phyloP scores from a whole-genome alignment of 2,888 invertebrate species.

The Plebejus anna region DNA sequence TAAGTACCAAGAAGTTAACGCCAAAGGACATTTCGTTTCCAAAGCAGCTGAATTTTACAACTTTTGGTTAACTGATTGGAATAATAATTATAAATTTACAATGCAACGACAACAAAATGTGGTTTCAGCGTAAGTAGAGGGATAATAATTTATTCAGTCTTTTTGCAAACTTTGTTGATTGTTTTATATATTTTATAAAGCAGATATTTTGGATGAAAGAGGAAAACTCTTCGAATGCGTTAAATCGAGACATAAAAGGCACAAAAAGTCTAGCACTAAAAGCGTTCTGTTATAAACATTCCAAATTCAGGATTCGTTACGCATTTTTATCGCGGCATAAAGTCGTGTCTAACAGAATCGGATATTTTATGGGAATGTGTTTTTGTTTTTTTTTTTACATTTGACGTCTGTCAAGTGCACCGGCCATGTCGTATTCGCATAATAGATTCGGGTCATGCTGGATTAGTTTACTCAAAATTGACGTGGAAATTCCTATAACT shows the following conservation, averaged over 20 bases:
- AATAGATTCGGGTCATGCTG: slow-evolving; percentile 4
- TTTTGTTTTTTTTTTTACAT: slow-evolving; percentile 18
- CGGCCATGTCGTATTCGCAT: slow-evolving; percentile 21
- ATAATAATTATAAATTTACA: too few species aligned
- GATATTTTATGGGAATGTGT: slow-evolving; percentile 28
- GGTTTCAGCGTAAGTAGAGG: not conserved
- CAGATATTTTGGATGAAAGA: not conserved
- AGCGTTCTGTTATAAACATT: slow-evolving; percentile 20
- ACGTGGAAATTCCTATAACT: not conserved
- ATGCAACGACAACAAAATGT: not conserved
- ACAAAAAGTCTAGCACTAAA: slow-evolving; percentile 15
- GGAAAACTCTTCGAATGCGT: not conserved
- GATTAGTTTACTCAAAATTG: not conserved
- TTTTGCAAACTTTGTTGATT: not conserved
- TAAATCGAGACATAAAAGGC: not conserved
- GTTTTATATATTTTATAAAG: not conserved
- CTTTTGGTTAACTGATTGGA: not conserved
- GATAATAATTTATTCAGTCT: not conserved
- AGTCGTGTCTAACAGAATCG: slow-evolving; percentile 27
- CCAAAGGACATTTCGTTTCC: not conserved
- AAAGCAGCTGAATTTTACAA: not conserved
- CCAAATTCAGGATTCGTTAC: slow-evolving; percentile 26
- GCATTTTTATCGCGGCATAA: slow-evolving; percentile 21
- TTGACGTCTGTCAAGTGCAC: slow-evolving; percentile 26
- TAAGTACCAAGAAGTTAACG: not conserved